phyloP scores from a whole-genome alignment of 2,113 vertebrate species.

The Panthera tigris region DNA sequence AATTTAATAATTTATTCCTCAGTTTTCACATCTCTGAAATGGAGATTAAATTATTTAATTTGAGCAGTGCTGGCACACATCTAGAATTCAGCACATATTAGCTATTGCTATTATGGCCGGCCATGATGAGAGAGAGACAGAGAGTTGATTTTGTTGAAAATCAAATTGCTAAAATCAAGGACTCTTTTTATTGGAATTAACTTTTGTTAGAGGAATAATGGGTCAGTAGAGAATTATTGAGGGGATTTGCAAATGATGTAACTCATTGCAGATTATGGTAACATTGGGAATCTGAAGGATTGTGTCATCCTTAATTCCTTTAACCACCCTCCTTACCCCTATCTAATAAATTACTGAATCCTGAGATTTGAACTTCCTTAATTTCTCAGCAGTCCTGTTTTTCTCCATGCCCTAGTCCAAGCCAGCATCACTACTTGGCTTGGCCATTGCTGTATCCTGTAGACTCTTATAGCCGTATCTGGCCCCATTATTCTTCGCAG shows the following conservation, averaged over 20 bases:
- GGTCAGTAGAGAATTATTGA: background rate
- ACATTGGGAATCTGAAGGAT: background rate
- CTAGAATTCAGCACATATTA: background rate
- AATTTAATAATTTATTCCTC: background rate
- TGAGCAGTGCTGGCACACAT: background rate
- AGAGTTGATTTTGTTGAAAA: background rate
- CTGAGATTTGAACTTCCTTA: background rate
- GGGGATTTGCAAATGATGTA: background rate
- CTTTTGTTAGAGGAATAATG: background rate
- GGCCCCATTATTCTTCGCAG: background rate
- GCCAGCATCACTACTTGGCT: background rate
- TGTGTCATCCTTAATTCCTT: background rate
- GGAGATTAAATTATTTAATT: background rate
- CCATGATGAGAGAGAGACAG: background rate
- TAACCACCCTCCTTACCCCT: background rate
- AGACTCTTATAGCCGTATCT: background rate
- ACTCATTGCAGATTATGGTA: background rate
- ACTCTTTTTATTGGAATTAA: background rate
- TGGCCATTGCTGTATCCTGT: background rate
- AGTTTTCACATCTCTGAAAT: background rate
- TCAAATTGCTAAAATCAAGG: background rate
- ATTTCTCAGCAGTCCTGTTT: background rate
- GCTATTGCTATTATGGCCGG: background rate
- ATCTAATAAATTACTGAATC: background rate
- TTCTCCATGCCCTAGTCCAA: background rate